These are phyloP conservation scores for Orussus abietinus DNA, from an alignment of 1,140 invertebrate species.

Conservation along the genomic window DNA sequence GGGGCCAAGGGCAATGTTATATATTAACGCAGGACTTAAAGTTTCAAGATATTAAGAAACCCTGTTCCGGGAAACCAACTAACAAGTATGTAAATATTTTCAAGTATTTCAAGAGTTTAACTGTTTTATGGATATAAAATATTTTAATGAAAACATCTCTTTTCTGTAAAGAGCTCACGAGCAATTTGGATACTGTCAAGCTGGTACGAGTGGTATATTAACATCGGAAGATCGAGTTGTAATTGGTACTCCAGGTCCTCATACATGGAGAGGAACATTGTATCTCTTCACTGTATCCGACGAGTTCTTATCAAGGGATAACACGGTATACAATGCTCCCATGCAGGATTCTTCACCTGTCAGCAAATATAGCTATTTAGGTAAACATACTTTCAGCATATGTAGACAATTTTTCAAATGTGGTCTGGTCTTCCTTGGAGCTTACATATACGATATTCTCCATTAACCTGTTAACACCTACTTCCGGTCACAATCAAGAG, in stretches of 20 bases:
- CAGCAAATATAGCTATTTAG: constrained; percentile 87
- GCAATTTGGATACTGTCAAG: constrained; percentile 89
- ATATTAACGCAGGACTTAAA: constrained; percentile 73
- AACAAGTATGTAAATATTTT: constrained; percentile 57
- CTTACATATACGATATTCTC: too few relatives aligned
- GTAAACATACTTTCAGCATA: constrained; percentile 51
- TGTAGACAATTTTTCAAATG: too few relatives aligned
- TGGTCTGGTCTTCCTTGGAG: not conserved
- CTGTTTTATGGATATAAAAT: constrained; percentile 3
- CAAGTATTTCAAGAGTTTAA: constrained; percentile 8
- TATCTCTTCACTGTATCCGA: constrained; percentile 75
- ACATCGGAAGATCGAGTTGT: constrained; percentile 76
- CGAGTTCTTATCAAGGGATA: constrained; percentile 72
- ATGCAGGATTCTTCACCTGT: constrained; percentile 66
- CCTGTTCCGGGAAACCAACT: constrained; percentile 73
- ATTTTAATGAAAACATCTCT: constrained; percentile 1
- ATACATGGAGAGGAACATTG: constrained; percentile 84
- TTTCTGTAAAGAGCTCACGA: constrained; percentile 67
- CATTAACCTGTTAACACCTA: not conserved
- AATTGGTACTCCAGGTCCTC: constrained; percentile 81
- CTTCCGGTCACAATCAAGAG: not conserved
- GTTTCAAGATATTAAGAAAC: constrained; percentile 69
- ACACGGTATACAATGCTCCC: constrained; percentile 73
- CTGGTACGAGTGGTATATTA: constrained; percentile 80
- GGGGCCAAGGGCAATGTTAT: constrained; percentile 87